Evolutionary conservation across 2,888 invertebrate species (phyloP), one percentile per base, ranked within the genome.

Genomic region (Nomada ruficornis): DNA sequence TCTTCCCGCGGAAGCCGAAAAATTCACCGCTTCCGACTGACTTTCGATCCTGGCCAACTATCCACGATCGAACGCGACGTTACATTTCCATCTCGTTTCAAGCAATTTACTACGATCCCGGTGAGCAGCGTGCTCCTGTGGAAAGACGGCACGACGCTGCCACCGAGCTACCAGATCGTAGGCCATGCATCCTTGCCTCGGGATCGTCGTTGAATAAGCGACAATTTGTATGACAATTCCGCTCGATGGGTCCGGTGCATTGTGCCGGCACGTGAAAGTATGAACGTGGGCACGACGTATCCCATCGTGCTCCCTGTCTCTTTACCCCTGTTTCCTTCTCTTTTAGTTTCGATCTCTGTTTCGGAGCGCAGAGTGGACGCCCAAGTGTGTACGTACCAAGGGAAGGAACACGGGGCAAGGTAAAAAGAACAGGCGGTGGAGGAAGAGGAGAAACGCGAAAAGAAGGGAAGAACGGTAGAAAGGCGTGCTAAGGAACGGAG

Each of bases 201-300:
- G 89, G 70, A 84, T 82, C 79, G 82, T 80, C 77, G 82, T 78
- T 88, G 91, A 91, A 90, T 90, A 89, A 91, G 89, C 90, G 89
- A 89, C 91, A 92, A 92, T 92, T 92, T 92, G 92, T 92, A 92
- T 90, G 90, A 91, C 91, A 90, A 91, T 91, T 90, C 85, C 82
- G 75, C 82, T 76, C 81, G 86, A 88, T 87, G 89, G 36, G 84
- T 85, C 84, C 80, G 86, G 85, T 80, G 89, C 85, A 90, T 90
- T 90, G 90, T 91, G 90, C 84, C 81, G 81, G 84, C 81, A 84
- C 82, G 85, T 84, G 88, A 89, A 89, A 90, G 87, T 86, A 86
- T 69, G 88, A 85, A 87, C 83, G 85, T 86, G 80, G 85, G 82
- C 88, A 88, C 80, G 81, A 73, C 75, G 86, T 81, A 78, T 85